Conservation (phyloP, 2,797 vertebrate species). For the Ctenochaetus hawaiiensis region DNA sequence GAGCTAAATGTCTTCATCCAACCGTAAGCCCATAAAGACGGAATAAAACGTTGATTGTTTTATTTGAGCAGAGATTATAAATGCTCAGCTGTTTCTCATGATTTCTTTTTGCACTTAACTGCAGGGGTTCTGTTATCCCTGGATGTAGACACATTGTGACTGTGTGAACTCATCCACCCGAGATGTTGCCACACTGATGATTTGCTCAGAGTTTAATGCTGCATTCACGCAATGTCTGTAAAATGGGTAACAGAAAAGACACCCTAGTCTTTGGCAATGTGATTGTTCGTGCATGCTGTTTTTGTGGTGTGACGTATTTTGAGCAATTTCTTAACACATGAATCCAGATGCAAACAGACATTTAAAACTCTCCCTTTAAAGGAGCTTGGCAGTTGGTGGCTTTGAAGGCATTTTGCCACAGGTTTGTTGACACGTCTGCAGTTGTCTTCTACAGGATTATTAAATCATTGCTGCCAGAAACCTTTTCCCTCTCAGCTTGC, state of each 20-base stretch:
- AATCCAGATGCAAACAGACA: neutral
- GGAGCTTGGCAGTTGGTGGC: neutral
- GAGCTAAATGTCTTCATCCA: neutral
- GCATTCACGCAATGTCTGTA: neutral
- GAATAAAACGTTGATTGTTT: conserved; percentile 5
- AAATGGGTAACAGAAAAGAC: neutral
- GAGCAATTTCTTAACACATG: conserved; percentile 5
- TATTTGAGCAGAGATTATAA: neutral
- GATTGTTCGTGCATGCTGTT: neutral
- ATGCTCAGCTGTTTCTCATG: neutral
- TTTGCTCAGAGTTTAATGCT: neutral
- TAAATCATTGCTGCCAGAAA: neutral
- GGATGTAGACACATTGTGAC: neutral
- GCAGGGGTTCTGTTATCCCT: neutral
- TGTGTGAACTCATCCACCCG: neutral
- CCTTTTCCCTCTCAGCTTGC: neutral
- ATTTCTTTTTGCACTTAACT: conserved; percentile 12
- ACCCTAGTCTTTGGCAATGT: neutral
- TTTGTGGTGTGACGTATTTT: neutral
- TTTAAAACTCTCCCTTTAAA: conserved; percentile 1
- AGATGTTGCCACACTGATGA: neutral
- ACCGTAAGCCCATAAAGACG: conserved; percentile 17
- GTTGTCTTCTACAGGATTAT: neutral
- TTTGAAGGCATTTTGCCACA: neutral
- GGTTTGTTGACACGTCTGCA: neutral